phyloP scores from a whole-genome alignment of 2,113 vertebrate species.

The Centropus bengalensis region DNA sequence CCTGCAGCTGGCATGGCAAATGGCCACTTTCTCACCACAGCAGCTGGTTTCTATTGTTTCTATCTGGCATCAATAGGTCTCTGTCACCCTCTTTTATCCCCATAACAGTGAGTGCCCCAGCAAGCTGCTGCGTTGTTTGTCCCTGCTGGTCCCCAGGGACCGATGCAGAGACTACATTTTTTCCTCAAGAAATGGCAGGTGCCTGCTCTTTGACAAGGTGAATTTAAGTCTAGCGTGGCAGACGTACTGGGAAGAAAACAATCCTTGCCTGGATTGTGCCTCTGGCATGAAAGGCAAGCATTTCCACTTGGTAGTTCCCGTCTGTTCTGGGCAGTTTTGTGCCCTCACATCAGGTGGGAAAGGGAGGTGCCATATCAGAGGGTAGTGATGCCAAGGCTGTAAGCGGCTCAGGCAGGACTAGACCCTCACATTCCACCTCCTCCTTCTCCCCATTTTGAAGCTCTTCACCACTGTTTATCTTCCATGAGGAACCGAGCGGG shows the following conservation, averaged over 20 bases:
- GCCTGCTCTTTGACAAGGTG: conserved; percentile 16
- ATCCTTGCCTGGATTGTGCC: background rate
- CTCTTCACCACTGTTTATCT: background rate
- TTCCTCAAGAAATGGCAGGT: conserved; percentile 13
- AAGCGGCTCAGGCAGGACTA: background rate
- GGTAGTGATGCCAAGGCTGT: background rate
- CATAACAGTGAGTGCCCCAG: background rate
- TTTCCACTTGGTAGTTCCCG: background rate
- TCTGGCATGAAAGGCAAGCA: background rate
- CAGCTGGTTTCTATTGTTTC: conserved; percentile 36
- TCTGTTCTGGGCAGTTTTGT: background rate
- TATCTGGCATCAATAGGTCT: background rate
- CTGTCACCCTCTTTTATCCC: background rate
- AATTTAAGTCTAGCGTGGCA: background rate
- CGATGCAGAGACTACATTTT: background rate
- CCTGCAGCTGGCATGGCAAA: conserved; percentile 20
- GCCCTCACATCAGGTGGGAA: background rate
- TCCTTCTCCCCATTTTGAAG: background rate
- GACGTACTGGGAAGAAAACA: background rate
- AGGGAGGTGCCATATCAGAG: too few relatives aligned
- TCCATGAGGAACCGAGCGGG: accelerated
- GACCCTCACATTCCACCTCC: accelerated
- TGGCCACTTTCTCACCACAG: background rate
- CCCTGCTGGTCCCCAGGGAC: background rate
- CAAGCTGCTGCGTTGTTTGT: conserved; percentile 7